Evolutionary conservation across 2,113 vertebrate species (phyloP).

Genomic region (Nerophis ophidion): DNA sequence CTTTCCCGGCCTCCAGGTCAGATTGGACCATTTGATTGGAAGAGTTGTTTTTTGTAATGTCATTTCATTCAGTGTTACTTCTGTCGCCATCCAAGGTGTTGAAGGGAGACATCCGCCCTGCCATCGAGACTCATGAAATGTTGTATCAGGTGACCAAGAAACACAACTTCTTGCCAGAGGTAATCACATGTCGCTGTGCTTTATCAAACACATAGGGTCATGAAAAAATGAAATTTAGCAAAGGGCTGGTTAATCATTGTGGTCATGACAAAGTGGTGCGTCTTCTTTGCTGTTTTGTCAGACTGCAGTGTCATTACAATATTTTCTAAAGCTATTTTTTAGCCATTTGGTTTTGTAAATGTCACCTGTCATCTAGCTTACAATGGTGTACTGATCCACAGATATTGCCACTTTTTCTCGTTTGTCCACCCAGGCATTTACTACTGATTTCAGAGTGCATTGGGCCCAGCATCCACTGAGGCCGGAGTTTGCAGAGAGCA

Average conservation of each 20-base stretch:
- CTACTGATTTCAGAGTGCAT: slow-evolving; percentile 96
- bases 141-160: slow-evolving; percentile 98
- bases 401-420: slow-evolving; percentile 29
- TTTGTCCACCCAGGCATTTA: slow-evolving; percentile 86
- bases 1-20: slow-evolving; percentile 95
- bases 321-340: background rate
- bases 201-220: too few species aligned
- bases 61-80: background rate
- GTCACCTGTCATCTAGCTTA: background rate
- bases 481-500: slow-evolving; percentile 98
- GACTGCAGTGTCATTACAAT: background rate
- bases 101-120: slow-evolving; percentile 96
- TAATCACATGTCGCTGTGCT: slow-evolving; percentile 46
- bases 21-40: background rate
- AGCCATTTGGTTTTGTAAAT: background rate
- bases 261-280: background rate
- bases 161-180: slow-evolving; percentile 98
- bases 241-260: too few species aligned
- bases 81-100: slow-evolving; percentile 76
- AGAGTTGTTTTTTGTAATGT: background rate
- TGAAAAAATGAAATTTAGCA: too few species aligned
- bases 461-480: slow-evolving; percentile 97
- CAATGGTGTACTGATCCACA: background rate
- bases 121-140: slow-evolving; percentile 99
- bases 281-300: background rate